Evolutionary conservation across 2,113 vertebrate species (phyloP).

Genomic region (Podiceps cristatus): DNA sequence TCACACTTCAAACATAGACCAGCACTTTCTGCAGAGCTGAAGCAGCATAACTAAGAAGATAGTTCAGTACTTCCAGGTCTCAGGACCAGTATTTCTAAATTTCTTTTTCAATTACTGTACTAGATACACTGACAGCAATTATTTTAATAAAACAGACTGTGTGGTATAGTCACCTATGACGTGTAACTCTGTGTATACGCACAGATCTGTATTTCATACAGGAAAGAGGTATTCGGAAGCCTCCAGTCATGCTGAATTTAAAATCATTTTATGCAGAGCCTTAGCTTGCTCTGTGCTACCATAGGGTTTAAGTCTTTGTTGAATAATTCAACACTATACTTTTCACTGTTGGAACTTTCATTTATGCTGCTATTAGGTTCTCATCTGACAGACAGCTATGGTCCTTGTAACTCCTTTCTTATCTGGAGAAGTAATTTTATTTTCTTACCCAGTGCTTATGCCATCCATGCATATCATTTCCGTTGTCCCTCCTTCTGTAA

Average conservation of each 20-base stretch:
- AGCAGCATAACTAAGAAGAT: not conserved
- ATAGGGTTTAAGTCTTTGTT: not conserved
- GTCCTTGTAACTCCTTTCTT: conserved; percentile 31
- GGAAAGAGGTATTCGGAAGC: not conserved
- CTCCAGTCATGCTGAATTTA: not conserved
- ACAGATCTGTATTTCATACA: not conserved
- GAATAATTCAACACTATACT: conserved; percentile 52
- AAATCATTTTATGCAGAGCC: not conserved
- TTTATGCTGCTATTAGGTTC: conserved; percentile 16
- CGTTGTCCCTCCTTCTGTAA: not conserved
- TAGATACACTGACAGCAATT: not conserved
- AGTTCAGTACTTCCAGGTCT: not conserved
- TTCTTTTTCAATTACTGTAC: not conserved
- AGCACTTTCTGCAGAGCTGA: not conserved
- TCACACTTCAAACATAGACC: not conserved
- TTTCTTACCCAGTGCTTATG: conserved; percentile 2
- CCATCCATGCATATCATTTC: not conserved
- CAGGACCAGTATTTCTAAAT: not conserved
- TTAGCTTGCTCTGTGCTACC: not conserved
- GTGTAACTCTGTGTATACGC: not conserved
- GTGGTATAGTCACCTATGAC: not conserved
- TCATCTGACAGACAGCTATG: conserved; percentile 3
- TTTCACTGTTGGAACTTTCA: conserved; percentile 20
- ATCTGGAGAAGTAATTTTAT: conserved; percentile 34
- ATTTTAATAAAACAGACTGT: conserved; percentile 2